Conservation (phyloP, 2,888 invertebrate genomes). For the Cyclophora albipunctata region DNA sequence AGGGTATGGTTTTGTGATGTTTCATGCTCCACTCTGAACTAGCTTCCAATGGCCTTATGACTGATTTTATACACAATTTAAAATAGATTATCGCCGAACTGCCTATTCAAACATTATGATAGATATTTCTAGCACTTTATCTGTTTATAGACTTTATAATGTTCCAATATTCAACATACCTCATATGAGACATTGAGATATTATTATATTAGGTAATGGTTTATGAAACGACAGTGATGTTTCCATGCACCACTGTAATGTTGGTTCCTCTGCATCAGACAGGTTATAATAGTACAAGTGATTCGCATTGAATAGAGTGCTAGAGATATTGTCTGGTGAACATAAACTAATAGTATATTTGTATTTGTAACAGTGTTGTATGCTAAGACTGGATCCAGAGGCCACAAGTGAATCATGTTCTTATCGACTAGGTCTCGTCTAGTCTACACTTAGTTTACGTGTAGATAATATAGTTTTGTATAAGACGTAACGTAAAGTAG, state of each 20-base stretch:
- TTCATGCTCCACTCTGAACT: neutral
- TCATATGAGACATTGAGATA: too few species aligned
- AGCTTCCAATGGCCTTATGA: conserved; percentile 21
- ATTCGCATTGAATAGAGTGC: neutral
- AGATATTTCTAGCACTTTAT: conserved; percentile 1
- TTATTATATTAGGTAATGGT: too few species aligned
- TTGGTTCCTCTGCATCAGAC: too few species aligned
- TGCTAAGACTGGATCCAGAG: conserved; percentile 24
- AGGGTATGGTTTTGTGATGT: conserved; percentile 5
- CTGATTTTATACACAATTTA: conserved; percentile 27
- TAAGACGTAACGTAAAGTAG: conserved; percentile 54
- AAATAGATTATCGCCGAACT: conserved; percentile 1
- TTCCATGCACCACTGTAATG: too few species aligned
- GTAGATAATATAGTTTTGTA: conserved; percentile 65
- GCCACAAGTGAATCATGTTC: conserved; percentile 42
- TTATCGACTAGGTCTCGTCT: conserved; percentile 51
- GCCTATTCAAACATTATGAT: conserved; percentile 4
- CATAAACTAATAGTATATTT: neutral
- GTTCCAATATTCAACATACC: too few species aligned
- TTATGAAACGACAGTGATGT: too few species aligned
- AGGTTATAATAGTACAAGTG: neutral
- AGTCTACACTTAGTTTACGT: conserved; percentile 55
- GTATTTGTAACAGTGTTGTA: neutral
- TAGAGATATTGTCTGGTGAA: neutral
- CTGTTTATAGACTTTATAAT: neutral